phyloP scores from a whole-genome alignment of 2,797 vertebrate genomes.

The Eidolon dupreanum region DNA sequence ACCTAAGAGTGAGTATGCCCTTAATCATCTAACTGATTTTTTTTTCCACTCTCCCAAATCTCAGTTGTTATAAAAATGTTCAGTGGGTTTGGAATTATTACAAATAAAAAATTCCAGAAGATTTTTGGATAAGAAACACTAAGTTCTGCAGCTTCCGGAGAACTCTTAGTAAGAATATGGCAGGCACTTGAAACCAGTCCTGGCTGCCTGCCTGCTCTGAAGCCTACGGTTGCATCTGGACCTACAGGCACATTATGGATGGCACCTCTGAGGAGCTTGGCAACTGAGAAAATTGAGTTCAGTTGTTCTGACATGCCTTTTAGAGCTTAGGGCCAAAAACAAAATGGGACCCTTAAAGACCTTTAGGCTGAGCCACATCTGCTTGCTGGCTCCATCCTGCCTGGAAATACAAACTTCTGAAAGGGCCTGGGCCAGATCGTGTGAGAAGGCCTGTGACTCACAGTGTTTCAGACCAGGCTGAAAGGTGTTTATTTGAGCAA shows the following conservation, averaged over 20 bases:
- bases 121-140: constrained; percentile 65
- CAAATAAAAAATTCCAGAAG: constrained; percentile 73
- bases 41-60: constrained; percentile 43
- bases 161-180: constrained; percentile 63
- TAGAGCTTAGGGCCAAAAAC: not conserved
- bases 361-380: not conserved
- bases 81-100: constrained; percentile 73
- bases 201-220: constrained; percentile 52
- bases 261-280: not conserved
- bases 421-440: not conserved
- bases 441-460: constrained; percentile 7
- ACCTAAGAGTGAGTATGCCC: not conserved
- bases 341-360: not conserved
- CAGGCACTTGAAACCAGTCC: constrained; percentile 50
- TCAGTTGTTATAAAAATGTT: constrained; percentile 65
- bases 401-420: not conserved
- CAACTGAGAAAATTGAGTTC: not conserved
- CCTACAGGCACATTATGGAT: not conserved
- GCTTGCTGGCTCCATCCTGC: not conserved
- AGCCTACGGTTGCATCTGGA: constrained; percentile 1
- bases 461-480: not conserved
- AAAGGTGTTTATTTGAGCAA: constrained; percentile 17
- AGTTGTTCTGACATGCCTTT: not conserved
- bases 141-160: constrained; percentile 62
- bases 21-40: not conserved